Base-by-base conservation (phyloP, 2,113 vertebrate species). In the Bubo blakistoni region DNA sequence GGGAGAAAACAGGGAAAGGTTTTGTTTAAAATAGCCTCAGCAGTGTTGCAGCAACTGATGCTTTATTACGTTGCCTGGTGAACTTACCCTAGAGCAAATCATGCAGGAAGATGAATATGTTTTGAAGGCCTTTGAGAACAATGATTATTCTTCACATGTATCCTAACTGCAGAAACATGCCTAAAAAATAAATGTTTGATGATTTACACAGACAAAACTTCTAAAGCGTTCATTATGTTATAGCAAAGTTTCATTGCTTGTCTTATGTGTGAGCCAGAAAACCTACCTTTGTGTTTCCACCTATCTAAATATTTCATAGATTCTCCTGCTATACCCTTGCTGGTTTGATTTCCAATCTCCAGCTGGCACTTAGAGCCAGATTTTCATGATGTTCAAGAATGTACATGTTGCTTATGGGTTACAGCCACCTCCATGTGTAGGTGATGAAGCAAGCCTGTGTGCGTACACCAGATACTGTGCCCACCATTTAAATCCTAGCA, bases 341-440 rank as follows among this genome's bases (percentile, higher is more conserved):
- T 94, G 47, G 59, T 84, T 92, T 94, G 79, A 72, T 92, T 97
- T 97, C 86, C 72, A n/a, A 16, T 66, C 93, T 89, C 81, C 66
- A 30, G 14, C 27, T 86, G 32, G 52, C n/a, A 19, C 2, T 2
- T 47, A 34, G 19, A 77, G 63, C 4, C 66, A 81, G 54, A 25
- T 78, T 83, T 83, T 92, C 20, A 20, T 25, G 38, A 34, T 38
- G 16, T 49, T 87, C 47, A 61, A 49, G 55, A 51, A 21, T 1
- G 6, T 44, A 2, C 9, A 2, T 7, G 29, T 44, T 59, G 59
- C 46, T 77, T n/a, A 40, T 1, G 2, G 72, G 34, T 26, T 51
- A 25, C 30, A 76, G 71, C 26, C 17, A 25, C 42, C 54, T 62
- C 67, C n/a, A 7, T 2, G 18, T 11, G 26, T 22, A 49, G 65